These are phyloP conservation scores for Oophaga pumilio DNA, from an alignment of 2,113 vertebrate species.

Conservation along the genomic window DNA sequence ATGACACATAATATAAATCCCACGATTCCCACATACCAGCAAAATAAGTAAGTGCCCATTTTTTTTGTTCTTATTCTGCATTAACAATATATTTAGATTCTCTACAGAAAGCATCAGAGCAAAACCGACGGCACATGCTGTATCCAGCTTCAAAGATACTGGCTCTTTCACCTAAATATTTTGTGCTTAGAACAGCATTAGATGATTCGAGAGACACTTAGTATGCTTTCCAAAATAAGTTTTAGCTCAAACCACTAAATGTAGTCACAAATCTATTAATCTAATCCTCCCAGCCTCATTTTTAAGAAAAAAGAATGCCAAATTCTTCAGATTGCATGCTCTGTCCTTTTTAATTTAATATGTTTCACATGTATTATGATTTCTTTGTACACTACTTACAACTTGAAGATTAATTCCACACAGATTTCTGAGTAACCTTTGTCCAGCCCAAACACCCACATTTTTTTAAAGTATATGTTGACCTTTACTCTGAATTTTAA, in stretches of 20 bases:
- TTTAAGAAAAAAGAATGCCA: background rate
- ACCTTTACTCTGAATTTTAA: too few relatives aligned
- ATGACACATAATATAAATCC: too few relatives aligned
- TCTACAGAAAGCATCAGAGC: background rate
- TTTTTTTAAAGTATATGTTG: too few relatives aligned
- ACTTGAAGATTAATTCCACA: background rate
- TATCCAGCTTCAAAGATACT: background rate
- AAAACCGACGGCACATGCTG: conserved; percentile 5
- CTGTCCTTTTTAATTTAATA: background rate
- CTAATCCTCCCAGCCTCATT: conserved; percentile 27
- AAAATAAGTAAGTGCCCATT: background rate
- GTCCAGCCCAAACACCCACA: too few relatives aligned
- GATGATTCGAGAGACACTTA: background rate
- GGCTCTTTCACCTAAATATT: background rate
- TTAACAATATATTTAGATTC: background rate
- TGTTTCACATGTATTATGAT: background rate
- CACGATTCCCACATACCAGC: background rate
- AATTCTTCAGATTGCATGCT: background rate
- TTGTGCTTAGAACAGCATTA: background rate
- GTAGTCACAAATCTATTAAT: conserved; percentile 20
- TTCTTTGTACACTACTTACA: background rate
- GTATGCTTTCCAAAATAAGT: background rate
- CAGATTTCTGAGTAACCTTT: too few relatives aligned
- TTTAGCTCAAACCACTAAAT: background rate
- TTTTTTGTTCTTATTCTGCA: background rate